Conservation (phyloP, 2,888 invertebrate species). For the Athalia cordata region DNA sequence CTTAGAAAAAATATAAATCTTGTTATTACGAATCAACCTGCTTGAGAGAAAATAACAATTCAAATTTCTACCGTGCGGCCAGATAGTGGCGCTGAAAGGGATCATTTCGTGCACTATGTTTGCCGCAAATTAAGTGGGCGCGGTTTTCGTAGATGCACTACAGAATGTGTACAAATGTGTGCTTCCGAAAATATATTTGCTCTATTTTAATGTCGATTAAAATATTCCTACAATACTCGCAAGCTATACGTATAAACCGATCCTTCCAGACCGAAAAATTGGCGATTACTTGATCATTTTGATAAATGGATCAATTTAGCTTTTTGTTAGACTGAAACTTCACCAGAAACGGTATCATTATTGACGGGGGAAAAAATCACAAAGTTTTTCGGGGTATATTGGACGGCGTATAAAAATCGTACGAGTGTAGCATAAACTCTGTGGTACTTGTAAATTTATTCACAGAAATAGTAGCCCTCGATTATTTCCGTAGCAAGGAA, state of each 20-base stretch:
- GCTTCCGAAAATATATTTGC: too few species aligned
- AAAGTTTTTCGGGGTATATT: background rate
- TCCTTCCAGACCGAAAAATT: too few species aligned
- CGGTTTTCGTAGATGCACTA: too few species aligned
- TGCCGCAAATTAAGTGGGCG: background rate
- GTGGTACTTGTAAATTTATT: background rate
- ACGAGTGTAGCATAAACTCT: background rate
- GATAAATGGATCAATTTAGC: too few species aligned
- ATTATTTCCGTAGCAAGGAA: slow-evolving; percentile 30
- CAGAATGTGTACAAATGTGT: too few species aligned
- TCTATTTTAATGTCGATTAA: too few species aligned
- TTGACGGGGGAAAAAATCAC: background rate
- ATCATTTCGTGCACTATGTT: background rate
- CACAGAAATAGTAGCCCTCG: slow-evolving; percentile 10
- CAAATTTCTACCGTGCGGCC: background rate
- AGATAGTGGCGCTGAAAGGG: background rate
- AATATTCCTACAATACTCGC: too few species aligned
- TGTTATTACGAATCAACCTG: too few species aligned
- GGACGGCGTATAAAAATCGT: background rate
- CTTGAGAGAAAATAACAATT: background rate
- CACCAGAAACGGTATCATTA: too few species aligned
- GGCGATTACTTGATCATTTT: too few species aligned
- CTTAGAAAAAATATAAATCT: background rate
- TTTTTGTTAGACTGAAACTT: too few species aligned
- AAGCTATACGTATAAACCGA: too few species aligned